These are phyloP conservation scores for Marcusenius ussheri DNA, from an alignment of 2,113 vertebrate species.

Conservation along the genomic window DNA sequence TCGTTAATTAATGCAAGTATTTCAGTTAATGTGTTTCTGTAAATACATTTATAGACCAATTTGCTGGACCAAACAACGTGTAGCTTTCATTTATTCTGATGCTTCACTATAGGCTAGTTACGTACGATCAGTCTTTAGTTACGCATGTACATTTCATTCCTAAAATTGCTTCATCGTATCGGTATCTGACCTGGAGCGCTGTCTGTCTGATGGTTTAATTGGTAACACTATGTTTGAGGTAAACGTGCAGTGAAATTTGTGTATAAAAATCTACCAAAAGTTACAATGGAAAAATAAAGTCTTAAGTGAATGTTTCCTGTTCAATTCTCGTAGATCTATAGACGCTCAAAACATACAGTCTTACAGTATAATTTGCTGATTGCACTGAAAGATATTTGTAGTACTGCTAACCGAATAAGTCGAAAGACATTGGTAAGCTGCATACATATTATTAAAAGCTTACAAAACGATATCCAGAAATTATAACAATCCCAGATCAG, in stretches of 20 bases:
- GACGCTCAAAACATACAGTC: background rate
- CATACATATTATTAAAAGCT: background rate
- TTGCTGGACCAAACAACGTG: background rate
- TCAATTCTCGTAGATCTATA: background rate
- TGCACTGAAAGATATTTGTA: background rate
- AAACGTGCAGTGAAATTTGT: background rate
- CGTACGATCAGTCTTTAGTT: background rate
- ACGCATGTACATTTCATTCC: background rate
- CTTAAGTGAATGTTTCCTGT: background rate
- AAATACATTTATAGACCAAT: background rate
- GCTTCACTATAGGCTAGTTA: background rate
- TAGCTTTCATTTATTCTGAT: background rate
- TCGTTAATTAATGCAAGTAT: background rate
- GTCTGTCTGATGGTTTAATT: background rate
- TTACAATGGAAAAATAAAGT: background rate
- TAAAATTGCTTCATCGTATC: background rate
- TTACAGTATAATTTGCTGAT: background rate
- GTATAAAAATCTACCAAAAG: background rate
- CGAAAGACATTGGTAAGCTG: background rate
- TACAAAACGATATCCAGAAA: background rate
- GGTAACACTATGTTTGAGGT: background rate
- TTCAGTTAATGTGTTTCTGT: background rate
- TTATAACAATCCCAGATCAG: background rate
- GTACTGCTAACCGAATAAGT: background rate
- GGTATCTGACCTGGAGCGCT: background rate